These are phyloP conservation scores for Ptiloglossa arizonensis DNA, from an alignment of 1,140 invertebrate species.

Conservation along the genomic window DNA sequence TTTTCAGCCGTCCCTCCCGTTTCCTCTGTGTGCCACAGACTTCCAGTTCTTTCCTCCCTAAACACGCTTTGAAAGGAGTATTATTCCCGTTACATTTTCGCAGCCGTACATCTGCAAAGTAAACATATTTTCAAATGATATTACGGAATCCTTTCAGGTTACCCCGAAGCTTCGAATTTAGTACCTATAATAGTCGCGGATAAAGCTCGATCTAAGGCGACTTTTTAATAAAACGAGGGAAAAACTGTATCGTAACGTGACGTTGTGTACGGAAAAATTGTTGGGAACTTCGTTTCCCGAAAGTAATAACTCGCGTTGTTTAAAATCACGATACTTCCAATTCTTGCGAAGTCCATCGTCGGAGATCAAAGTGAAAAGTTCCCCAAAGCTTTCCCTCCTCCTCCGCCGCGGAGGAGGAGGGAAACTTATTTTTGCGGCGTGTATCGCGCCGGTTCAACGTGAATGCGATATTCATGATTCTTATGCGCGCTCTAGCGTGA, in stretches of 20 bases:
- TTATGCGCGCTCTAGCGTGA: neutral
- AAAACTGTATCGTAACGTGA: neutral
- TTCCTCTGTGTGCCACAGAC: constrained; percentile 10
- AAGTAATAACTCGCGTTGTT: no score
- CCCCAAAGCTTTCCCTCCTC: no score
- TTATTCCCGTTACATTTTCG: constrained; percentile 21
- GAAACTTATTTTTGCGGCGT: constrained; percentile 1
- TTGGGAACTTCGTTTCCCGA: neutral
- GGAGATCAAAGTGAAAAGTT: constrained; percentile 5
- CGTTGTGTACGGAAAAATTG: neutral
- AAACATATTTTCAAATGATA: constrained; percentile 5
- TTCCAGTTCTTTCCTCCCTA: constrained; percentile 13
- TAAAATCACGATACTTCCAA: neutral
- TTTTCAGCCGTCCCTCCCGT: constrained; percentile 65
- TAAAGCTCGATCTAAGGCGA: neutral
- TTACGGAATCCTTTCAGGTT: neutral
- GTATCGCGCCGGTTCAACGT: neutral
- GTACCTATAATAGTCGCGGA: neutral
- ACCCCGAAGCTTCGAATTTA: neutral
- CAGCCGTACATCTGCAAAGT: constrained; percentile 7
- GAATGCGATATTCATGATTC: neutral
- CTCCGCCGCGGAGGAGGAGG: no score
- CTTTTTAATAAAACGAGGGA: neutral
- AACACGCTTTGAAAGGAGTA: constrained; percentile 21
- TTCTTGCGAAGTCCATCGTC: neutral